A percentile compares a stretch with the other conserved stretches of the same genome.
These are phyloP conservation scores for Caretta caretta DNA, from an alignment of 2,113 vertebrate species.

Conservation along the genomic window DNA sequence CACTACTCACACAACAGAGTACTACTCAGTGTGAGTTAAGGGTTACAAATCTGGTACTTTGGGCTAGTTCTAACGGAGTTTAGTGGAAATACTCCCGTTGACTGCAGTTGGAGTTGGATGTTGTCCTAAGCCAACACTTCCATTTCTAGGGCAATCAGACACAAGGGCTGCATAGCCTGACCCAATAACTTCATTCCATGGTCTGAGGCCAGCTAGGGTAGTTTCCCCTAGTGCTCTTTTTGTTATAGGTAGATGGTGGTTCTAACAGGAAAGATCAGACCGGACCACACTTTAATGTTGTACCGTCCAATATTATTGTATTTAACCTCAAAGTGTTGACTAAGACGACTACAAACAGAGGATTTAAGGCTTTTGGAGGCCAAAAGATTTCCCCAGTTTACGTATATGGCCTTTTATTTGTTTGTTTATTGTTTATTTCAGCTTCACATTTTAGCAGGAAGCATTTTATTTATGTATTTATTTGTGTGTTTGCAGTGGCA, in stretches of 20 bases:
- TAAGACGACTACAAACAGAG: background rate
- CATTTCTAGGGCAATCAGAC: background rate
- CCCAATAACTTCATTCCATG: background rate
- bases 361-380: background rate
- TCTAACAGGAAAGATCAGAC: background rate
- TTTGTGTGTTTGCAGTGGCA: background rate
- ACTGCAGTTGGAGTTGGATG: background rate
- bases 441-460: conserved; percentile 10
- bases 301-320: background rate
- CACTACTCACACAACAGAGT: background rate
- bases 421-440: background rate
- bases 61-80: background rate
- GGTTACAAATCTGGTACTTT: background rate
- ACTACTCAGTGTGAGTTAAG: background rate
- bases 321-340: conserved; percentile 21
- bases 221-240: background rate
- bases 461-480: background rate
- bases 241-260: background rate
- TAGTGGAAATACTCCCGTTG: background rate
- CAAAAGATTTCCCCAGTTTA: background rate
- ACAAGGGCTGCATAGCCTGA: background rate
- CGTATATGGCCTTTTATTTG: background rate
- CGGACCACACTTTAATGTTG: background rate
- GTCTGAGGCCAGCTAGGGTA: background rate
- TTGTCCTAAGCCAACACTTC: background rate